phyloP scores from a whole-genome alignment of 2,113 vertebrate species.

The Syngnathoides biaculeatus region DNA sequence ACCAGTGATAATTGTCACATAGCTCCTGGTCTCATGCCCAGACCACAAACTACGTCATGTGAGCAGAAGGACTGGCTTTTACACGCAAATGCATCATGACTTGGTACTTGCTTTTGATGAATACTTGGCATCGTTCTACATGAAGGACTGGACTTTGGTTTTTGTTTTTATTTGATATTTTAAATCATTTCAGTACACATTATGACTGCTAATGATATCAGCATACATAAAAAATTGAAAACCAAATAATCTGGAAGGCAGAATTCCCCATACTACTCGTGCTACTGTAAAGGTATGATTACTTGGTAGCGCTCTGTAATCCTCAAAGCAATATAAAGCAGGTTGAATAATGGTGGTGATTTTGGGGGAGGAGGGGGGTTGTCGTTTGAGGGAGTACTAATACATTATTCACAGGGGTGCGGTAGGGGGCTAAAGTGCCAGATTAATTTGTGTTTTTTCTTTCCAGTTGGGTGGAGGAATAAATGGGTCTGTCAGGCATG shows the following conservation, averaged over 20 bases:
- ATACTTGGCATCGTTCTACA: not conserved
- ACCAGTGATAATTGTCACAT: slow-evolving; percentile 70
- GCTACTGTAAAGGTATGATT: not conserved
- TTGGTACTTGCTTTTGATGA: slow-evolving; percentile 6
- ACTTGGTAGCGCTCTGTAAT: slow-evolving; percentile 15
- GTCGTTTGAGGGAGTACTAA: slow-evolving; percentile 43
- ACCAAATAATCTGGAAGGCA: not conserved
- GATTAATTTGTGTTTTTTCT: slow-evolving; percentile 83
- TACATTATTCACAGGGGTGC: slow-evolving; percentile 83
- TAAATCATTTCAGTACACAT: not conserved
- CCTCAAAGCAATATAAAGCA: slow-evolving; percentile 24
- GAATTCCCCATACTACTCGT: not conserved
- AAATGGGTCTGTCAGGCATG: slow-evolving; percentile 84
- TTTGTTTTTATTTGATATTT: too few species aligned
- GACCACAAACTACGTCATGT: slow-evolving; percentile 31
- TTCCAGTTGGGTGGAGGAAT: slow-evolving; percentile 86
- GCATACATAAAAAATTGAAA: not conserved
- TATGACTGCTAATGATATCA: too few species aligned
- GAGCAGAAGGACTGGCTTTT: slow-evolving; percentile 45
- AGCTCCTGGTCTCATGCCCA: slow-evolving; percentile 58
- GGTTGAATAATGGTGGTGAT: slow-evolving; percentile 33
- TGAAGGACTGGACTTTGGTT: not conserved
- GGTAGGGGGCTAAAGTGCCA: slow-evolving; percentile 73
- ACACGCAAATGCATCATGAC: slow-evolving; percentile 22
- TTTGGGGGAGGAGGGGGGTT: slow-evolving; percentile 8